Evolutionary conservation across 2,797 vertebrate genomes (phyloP), one percentile per base, ranked within the genome.

Genomic region (Pangasius macronema): DNA sequence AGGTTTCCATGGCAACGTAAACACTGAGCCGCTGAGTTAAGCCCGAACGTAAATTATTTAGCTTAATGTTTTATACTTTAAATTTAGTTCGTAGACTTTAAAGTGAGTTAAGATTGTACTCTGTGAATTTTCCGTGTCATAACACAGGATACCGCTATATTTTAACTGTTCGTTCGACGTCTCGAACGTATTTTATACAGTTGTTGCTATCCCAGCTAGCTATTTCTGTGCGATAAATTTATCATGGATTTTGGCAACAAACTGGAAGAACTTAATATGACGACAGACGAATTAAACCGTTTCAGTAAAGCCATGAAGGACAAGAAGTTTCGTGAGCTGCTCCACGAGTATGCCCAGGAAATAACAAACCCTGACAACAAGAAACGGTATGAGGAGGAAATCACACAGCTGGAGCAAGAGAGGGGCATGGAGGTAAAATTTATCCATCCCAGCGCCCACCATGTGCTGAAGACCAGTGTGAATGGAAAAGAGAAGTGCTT

Each of bases 351-450:
- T 82, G 95, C 95, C 0, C 89, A 95, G 30, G 98, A 99, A 87
- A 90, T 99, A 59, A 91, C 93, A 0, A 94, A 97, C 72, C 98
- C 98, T 0, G 96, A 96, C 63, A 97, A 96, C 88, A 96, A 93
- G 70, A 95, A 91, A 51, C 92, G 87, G 16, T 98, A 98, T 53
- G 98, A 99, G 84, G 95, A 95, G 72, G 97, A 99, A 89, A 96
- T 99, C 83, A 91, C 89, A 9, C 93, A 93, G 6, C 84, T 99
- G 93, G 98, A 99, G 94, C 93, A 94, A 75, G 95, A 98, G 70
- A 95, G 97, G 85, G 98, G 98, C 8, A 91, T 96, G 87, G 91
- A 92, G 1, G 90, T 97, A 11, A 95, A 95, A 16, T 99, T 99
- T 67, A 90, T 99, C 57, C 96, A 98, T 88, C 98, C 97, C 0